These are phyloP conservation scores for Oithona nana DNA, from an alignment of 2,888 invertebrate species.

Conservation along the genomic window DNA sequence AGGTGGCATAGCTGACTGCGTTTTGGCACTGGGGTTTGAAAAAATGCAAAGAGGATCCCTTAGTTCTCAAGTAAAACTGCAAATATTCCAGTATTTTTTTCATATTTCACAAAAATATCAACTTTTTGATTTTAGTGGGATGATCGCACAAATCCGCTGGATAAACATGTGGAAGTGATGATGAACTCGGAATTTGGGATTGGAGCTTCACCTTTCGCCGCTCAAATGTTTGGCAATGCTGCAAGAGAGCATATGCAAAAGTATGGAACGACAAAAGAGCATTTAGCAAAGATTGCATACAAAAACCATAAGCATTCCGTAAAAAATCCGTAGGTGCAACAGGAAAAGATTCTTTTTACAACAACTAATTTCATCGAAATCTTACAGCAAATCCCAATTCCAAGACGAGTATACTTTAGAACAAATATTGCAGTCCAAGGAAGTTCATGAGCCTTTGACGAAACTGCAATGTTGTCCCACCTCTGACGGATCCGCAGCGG, in stretches of 20 bases:
- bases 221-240: slow-evolving; percentile 92
- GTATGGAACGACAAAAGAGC: slow-evolving; percentile 77
- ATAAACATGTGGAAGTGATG: slow-evolving; percentile 69
- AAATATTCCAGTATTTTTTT: too few species aligned
- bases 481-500: slow-evolving; percentile 92
- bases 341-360: not conserved
- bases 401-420: slow-evolving; percentile 74
- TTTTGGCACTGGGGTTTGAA: slow-evolving; percentile 86
- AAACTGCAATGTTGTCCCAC: slow-evolving; percentile 96
- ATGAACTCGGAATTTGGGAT: slow-evolving; percentile 52
- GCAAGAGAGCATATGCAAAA: slow-evolving; percentile 87
- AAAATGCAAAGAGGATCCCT: slow-evolving; percentile 92
- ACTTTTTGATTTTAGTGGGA: slow-evolving; percentile 42
- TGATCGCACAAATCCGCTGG: slow-evolving; percentile 74
- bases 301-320: slow-evolving; percentile 94
- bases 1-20: slow-evolving; percentile 65
- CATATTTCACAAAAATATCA: not conserved
- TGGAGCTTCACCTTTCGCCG: slow-evolving; percentile 62
- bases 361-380: too few species aligned
- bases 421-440: slow-evolving; percentile 69
- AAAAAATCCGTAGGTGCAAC: slow-evolving; percentile 61
- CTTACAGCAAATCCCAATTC: slow-evolving; percentile 64
- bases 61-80: slow-evolving; percentile 39
- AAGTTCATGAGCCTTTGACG: slow-evolving; percentile 74
- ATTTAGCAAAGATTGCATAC: slow-evolving; percentile 90